A percentile compares a stretch with the other conserved stretches of the same genome.
Evolutionary conservation across 2,113 vertebrate genomes (phyloP).

Genomic region (Pachypanchax playfairii): DNA sequence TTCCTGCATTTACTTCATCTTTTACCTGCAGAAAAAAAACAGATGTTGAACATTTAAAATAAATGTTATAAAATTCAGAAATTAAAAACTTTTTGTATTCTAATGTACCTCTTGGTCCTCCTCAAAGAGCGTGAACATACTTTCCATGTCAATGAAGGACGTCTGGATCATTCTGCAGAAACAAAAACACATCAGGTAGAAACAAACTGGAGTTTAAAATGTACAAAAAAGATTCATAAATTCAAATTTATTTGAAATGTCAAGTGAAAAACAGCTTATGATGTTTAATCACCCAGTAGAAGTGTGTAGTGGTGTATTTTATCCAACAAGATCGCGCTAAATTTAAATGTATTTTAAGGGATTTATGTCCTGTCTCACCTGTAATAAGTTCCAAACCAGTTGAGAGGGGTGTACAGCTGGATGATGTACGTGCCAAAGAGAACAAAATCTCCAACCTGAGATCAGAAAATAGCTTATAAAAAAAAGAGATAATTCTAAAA

Average conservation of each 20-base stretch:
- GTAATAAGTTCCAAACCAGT: constrained; percentile 99
- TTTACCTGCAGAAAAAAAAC: constrained; percentile 81
- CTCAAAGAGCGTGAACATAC: constrained; percentile 92
- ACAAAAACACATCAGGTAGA: not conserved
- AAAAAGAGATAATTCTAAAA: not conserved
- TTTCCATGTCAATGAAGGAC: constrained; percentile 98
- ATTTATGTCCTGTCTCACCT: constrained; percentile 76
- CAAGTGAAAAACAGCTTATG: not conserved
- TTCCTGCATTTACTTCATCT: constrained; percentile 84
- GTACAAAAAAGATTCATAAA: too few relatives aligned
- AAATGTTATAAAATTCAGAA: not conserved
- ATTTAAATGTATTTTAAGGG: not conserved
- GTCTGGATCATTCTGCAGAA: constrained; percentile 91
- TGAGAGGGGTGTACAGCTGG: constrained; percentile 93
- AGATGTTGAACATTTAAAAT: fast-evolving
- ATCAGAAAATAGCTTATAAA: not conserved
- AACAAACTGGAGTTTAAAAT: not conserved
- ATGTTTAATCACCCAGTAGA: too few relatives aligned
- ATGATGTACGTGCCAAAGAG: constrained; percentile 97
- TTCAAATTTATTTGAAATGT: too few relatives aligned
- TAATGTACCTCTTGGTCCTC: constrained; percentile 88
- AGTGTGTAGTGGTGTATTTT: too few relatives aligned
- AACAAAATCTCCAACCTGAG: constrained; percentile 93
- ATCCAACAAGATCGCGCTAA: too few relatives aligned
- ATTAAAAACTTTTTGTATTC: not conserved